These are phyloP conservation scores for Onychostruthus taczanowskii DNA, from an alignment of 2,113 vertebrate genomes.

Conservation along the genomic window DNA sequence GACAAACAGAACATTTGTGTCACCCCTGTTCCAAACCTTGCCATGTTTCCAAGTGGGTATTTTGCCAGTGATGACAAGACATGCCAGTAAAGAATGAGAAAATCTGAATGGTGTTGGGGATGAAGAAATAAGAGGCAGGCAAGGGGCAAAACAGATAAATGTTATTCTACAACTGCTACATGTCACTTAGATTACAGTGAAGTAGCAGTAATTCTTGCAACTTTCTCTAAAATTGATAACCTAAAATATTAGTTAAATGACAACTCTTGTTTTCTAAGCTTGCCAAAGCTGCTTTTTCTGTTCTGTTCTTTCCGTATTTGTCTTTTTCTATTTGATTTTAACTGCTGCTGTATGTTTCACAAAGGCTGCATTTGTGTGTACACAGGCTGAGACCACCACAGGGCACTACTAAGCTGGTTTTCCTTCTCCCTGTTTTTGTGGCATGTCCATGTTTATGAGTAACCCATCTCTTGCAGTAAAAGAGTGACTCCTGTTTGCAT, in stretches of 20 bases:
- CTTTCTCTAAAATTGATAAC: background rate
- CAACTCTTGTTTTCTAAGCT: background rate
- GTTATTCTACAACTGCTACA: background rate
- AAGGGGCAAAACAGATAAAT: background rate
- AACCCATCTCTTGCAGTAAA: background rate
- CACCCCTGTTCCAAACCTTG: background rate
- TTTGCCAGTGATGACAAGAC: slow-evolving; percentile 1
- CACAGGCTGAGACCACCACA: background rate
- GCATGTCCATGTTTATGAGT: background rate
- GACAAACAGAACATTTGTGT: background rate
- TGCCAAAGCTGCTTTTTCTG: background rate
- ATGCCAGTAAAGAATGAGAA: background rate
- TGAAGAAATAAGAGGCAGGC: background rate
- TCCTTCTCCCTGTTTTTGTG: background rate
- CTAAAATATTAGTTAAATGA: background rate
- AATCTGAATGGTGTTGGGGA: background rate
- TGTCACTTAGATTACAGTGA: background rate
- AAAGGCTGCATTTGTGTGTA: background rate
- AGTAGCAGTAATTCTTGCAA: background rate
- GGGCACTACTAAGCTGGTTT: background rate
- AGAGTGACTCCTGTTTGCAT: background rate
- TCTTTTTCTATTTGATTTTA: background rate
- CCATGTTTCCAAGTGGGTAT: background rate
- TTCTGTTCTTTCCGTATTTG: background rate
- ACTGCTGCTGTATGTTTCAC: background rate